Conservation (phyloP, 2,797 vertebrate genomes). For the Ptychobarbus kaznakovi region DNA sequence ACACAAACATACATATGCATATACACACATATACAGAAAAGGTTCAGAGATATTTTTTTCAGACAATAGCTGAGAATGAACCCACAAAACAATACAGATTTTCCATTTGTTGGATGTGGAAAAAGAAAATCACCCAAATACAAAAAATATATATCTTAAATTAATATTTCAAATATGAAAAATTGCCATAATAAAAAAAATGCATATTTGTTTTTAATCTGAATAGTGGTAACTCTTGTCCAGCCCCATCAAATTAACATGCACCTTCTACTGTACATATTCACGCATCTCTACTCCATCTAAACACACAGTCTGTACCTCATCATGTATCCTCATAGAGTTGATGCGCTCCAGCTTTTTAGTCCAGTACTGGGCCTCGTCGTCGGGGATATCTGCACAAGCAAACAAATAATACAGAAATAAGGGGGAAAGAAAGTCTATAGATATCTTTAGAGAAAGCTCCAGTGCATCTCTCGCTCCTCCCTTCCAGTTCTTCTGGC, state of each 20-base stretch:
- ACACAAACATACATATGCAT: neutral
- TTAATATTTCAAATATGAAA: neutral
- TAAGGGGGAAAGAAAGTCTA: neutral
- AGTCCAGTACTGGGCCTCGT: conserved; percentile 96
- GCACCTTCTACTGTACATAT: neutral
- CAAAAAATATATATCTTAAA: neutral
- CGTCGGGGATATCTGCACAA: conserved; percentile 90
- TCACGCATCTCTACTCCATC: neutral
- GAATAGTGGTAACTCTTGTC: neutral
- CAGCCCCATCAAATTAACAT: neutral
- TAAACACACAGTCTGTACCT: conserved; percentile 76
- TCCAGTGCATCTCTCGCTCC: conserved; percentile 6
- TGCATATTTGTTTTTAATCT: neutral
- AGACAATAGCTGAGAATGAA: neutral
- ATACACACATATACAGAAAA: neutral
- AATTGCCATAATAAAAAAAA: neutral
- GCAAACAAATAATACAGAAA: neutral
- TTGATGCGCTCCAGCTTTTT: conserved; percentile 92
- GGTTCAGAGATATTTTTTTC: neutral
- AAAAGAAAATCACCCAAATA: neutral
- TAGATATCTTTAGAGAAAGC: neutral
- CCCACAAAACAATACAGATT: neutral
- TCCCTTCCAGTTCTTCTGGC: neutral
- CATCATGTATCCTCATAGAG: conserved; percentile 83
- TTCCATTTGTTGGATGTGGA: neutral